Base-by-base conservation (phyloP, 2,888 invertebrate species). In the Idaea dimidiata region DNA sequence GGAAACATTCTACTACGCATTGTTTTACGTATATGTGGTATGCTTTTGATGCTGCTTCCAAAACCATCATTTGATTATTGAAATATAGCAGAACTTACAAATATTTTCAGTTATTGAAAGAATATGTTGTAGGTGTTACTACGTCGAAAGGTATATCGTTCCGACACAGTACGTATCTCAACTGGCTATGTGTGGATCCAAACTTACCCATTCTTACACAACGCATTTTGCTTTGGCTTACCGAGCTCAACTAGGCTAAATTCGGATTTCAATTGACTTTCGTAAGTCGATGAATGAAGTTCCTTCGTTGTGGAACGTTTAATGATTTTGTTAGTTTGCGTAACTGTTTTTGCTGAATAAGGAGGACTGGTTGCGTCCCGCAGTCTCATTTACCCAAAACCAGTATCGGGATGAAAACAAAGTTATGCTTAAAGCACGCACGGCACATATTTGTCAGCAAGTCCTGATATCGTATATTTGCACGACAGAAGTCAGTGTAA, bases 191-290 rank as follows among this genome's bases (percentile, higher is more conserved):
- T 24, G 31, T 17, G 57, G 18, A n/a, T 24, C 31, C 18, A 57
- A 18, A 57, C 18, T 57, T 24, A 18, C 24, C 57, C 24, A 6
- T 31, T n/a, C 74, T 80, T 80, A 74, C 79, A 75, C 75, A 79
- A 80, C 74, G 61, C 65, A 70, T 70, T 68, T 72, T 73, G 73
- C 62, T 62, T 60, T 66, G 64, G 77, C 83, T 82, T 81, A 82
- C 80, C 79, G 78, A 79, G 77, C 82, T 85, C 65, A 64, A 67
- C 69, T 65, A 65, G 85, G 80, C 85, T 86, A 87, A 86, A 88
- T 87, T 84, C 74, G 86, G 85, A 85, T 79, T 83, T 75, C 82
- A 86, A 88, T 87, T 86, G 84, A 87, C 85, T 87, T 84, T 88
- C 78, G 86, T 83, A 85, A 81, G 81, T 75, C 82, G 81, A 82